These are phyloP conservation scores for Perdita meconis DNA, from an alignment of 2,888 invertebrate species.

Conservation along the genomic window DNA sequence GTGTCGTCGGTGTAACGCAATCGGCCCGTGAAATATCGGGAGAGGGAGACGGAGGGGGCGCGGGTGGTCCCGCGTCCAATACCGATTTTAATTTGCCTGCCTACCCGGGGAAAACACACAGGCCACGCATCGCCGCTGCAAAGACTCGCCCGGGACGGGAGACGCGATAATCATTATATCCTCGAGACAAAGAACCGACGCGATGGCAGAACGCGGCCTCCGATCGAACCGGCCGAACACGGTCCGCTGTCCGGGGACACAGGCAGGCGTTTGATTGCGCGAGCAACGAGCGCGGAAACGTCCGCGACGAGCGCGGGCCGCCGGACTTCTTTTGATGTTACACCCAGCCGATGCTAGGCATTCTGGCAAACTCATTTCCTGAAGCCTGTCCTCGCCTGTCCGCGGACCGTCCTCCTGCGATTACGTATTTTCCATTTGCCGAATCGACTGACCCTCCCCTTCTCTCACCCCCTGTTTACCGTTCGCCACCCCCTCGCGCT, in stretches of 20 bases:
- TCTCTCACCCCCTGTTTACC: constrained; percentile 69
- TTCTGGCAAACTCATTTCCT: constrained; percentile 72
- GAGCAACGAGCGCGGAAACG: constrained; percentile 22
- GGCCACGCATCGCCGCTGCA: constrained; percentile 65
- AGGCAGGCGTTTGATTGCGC: constrained; percentile 32
- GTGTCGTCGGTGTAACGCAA: constrained; percentile 60
- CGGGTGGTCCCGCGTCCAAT: constrained; percentile 44
- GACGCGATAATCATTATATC: constrained; percentile 78
- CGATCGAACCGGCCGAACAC: constrained; percentile 64
- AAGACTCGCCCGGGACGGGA: constrained; percentile 73
- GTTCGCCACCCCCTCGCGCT: constrained; percentile 57
- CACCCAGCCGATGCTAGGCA: constrained; percentile 53
- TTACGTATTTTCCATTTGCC: constrained; percentile 75
- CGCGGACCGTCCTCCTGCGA: constrained; percentile 69
- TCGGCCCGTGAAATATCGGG: constrained; percentile 52
- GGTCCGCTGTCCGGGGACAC: constrained; percentile 9
- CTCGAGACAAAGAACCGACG: constrained; percentile 74
- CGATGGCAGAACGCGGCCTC: constrained; percentile 58
- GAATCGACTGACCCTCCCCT: constrained; percentile 67
- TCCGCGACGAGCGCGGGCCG: constrained; percentile 37
- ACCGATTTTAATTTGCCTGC: constrained; percentile 65
- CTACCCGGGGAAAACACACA: constrained; percentile 23
- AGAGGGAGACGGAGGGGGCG: too few species aligned
- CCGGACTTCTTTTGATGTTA: constrained; percentile 70
- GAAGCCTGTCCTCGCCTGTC: constrained; percentile 73